Conservation (phyloP, 53 echinoderm and acorn worm species). For the Hippasteria phrygiana region DNA sequence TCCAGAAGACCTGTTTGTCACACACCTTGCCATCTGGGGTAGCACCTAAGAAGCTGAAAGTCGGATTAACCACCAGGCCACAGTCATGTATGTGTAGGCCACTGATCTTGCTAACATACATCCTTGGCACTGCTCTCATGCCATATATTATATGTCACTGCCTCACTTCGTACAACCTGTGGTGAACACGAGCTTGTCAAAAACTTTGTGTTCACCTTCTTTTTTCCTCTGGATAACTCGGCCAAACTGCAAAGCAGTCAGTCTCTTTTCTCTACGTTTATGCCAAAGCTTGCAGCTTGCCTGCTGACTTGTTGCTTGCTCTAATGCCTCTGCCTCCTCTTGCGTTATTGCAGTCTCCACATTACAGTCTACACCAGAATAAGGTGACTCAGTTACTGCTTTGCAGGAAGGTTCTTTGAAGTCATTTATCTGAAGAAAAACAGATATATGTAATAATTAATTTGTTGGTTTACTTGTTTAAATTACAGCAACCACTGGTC, state of each 20-base stretch:
- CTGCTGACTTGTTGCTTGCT: conserved; percentile 15
- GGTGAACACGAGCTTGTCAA: neutral
- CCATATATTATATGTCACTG: neutral
- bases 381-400: neutral
- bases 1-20: conserved; percentile 20
- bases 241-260: conserved; percentile 25
- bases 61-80: neutral
- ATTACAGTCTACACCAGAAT: neutral
- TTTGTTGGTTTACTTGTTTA: neutral
- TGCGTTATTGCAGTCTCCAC: neutral
- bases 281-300: conserved; percentile 4
- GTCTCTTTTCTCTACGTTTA: neutral
- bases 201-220: neutral
- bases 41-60: conserved; percentile 1
- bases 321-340: conserved; percentile 4
- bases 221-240: neutral
- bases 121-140: neutral
- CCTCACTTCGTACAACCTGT: neutral
- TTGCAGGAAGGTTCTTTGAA: neutral
- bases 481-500: neutral
- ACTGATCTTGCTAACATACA: neutral
- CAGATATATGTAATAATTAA: neutral
- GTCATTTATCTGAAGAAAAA: neutral
- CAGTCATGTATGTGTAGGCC: conserved; percentile 3
- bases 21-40: conserved; percentile 41